Evolutionary conservation across 1,140 invertebrate genomes (phyloP), one percentile per base, ranked within the genome.

Genomic region (Drosophila insularis): DNA sequence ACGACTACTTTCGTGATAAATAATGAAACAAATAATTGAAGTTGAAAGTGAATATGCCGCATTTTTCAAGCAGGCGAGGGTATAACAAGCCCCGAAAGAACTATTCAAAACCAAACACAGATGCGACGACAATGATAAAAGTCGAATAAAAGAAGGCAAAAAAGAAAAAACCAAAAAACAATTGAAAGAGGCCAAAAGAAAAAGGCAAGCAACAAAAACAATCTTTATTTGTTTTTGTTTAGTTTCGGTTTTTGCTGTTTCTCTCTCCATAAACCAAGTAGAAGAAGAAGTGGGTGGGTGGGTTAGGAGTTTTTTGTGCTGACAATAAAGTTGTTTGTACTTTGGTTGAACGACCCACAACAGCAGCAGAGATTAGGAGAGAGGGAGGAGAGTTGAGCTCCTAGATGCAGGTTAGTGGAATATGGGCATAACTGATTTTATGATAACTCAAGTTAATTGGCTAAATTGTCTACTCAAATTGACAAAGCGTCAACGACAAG

Each of bases 371-470:
- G 7, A 14, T 1, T 7, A n/a, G 14, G 7, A 3, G n/a, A 32
- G 31, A 17, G 32, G 55, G 14, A 19, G 31, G 31, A 61, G 13
- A 37, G 31, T 35, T 14, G 8, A 58, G 55, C 27, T 58, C 7
- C 10, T 39, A 46, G 43, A 21, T 61, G 59, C 37, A 39, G 35
- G 31, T 61, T 39, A 40, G 59, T 61, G 39, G 35, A 37, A 32
- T 37, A 40, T 21, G 13, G 17, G 32, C 37, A 61, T 23, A 43
- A 61, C 37, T 43, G 39, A 61, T 61, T 27, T 23, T n/a, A 61
- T 43, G 59, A 61, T 61, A 61, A 61, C 35, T 61, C 11, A 61
- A 40, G 59, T 61, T 61, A 61, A 61, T 61, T 61, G 59, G 39
- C 35, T 39, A 61, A 61, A 61, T 39, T 43, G 59, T 61, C 19